Percentiles rank a stretch among this genome's conserved stretches.
These are phyloP conservation scores for Triplophysa bombifrons DNA, from an alignment of 2,797 vertebrate species.

Conservation along the genomic window DNA sequence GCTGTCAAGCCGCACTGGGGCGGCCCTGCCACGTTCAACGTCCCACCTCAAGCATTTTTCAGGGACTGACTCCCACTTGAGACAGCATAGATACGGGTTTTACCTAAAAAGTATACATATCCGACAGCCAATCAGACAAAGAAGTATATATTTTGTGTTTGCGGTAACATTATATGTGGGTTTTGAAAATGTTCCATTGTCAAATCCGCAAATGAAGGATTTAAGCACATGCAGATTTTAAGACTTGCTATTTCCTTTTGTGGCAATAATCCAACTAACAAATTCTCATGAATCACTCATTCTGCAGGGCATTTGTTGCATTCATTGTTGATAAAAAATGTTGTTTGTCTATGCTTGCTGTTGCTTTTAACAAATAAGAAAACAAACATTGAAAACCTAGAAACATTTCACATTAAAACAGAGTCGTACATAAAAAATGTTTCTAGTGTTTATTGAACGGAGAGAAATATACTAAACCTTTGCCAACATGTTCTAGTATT, in stretches of 20 bases:
- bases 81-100: not conserved
- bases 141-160: not conserved
- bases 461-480: not conserved
- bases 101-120: not conserved
- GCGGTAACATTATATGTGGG: constrained; percentile 20
- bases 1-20: too few relatives aligned
- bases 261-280: constrained; percentile 50
- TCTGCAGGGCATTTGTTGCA: constrained; percentile 35
- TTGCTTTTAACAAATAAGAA: constrained; percentile 6
- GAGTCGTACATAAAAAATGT: not conserved
- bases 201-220: constrained; percentile 36
- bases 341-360: constrained; percentile 16
- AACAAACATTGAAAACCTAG: not conserved
- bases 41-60: too few relatives aligned
- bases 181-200: constrained; percentile 28
- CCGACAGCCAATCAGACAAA: not conserved
- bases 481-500: constrained; percentile 3
- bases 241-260: constrained; percentile 32
- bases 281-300: constrained; percentile 38
- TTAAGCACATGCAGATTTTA: constrained; percentile 24
- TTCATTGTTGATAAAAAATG: constrained; percentile 34
- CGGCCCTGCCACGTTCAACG: too few relatives aligned
- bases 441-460: not conserved
- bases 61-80: too few relatives aligned
- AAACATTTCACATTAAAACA: constrained; percentile 19